Conservation (phyloP, 2,113 vertebrate species). For the Cervus canadensis region DNA sequence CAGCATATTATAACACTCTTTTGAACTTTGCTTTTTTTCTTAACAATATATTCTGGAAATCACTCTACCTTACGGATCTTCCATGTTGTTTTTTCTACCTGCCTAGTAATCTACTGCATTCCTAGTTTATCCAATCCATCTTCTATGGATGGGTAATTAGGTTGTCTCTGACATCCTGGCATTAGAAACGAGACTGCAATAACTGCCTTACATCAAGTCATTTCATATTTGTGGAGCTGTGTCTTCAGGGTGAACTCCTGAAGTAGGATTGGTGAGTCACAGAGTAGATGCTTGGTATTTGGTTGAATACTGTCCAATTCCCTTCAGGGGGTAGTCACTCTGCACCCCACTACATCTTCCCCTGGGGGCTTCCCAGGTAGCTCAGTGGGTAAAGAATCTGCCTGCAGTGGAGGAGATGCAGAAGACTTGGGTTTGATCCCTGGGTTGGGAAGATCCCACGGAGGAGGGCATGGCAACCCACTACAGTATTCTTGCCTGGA, state of each 20-base stretch:
- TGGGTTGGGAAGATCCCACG: not conserved
- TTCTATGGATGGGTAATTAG: not conserved
- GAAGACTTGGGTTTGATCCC: not conserved
- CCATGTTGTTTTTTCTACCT: not conserved
- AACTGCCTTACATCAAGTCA: not conserved
- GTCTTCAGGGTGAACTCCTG: not conserved
- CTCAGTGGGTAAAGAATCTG: not conserved
- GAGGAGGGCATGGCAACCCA: not conserved
- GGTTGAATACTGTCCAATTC: too few relatives aligned
- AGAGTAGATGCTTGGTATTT: not conserved
- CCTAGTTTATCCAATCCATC: not conserved
- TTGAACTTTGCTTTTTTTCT: not conserved
- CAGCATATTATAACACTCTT: not conserved
- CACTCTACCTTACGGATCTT: not conserved
- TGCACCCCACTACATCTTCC: not conserved
- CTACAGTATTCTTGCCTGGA: not conserved
- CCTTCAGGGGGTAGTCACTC: not conserved
- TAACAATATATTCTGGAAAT: not conserved
- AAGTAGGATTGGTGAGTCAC: too few relatives aligned
- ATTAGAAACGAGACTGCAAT: not conserved
- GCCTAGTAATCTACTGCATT: not conserved
- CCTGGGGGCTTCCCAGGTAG: not conserved
- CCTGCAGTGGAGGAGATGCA: not conserved
- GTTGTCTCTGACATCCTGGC: not conserved
- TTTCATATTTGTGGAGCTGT: not conserved